Evolutionary conservation across 1,140 invertebrate genomes (phyloP).

Genomic region (Hylaeus anthracinus): DNA sequence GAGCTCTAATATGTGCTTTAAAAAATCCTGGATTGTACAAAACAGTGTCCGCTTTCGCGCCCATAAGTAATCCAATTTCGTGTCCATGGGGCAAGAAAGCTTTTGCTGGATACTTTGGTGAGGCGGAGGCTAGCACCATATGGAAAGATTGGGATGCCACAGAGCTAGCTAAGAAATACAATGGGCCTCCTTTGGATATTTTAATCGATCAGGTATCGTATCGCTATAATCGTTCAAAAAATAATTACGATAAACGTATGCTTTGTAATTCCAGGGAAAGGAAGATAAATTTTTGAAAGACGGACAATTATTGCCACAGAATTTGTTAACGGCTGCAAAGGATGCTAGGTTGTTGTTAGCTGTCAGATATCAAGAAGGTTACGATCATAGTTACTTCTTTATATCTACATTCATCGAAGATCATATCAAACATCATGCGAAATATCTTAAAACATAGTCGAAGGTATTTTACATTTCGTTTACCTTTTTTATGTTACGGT

Average conservation of each 20-base stretch:
- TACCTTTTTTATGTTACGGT: not conserved
- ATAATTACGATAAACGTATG: slow-evolving; percentile 18
- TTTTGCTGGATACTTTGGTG: slow-evolving; percentile 93
- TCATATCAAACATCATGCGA: slow-evolving; percentile 94
- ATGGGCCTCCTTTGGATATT: slow-evolving; percentile 91
- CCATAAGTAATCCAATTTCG: slow-evolving; percentile 94
- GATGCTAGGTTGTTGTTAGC: slow-evolving; percentile 87
- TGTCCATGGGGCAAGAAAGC: slow-evolving; percentile 95
- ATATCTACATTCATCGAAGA: slow-evolving; percentile 96
- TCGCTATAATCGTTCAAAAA: not conserved
- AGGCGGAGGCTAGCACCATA: slow-evolving; percentile 80
- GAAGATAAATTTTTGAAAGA: slow-evolving; percentile 91
- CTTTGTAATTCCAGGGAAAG: slow-evolving; percentile 84
- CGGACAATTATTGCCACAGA: slow-evolving; percentile 92
- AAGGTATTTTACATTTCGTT: not conserved
- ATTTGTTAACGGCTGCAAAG: slow-evolving; percentile 88
- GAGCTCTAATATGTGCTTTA: slow-evolving; percentile 94
- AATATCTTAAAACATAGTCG: slow-evolving; percentile 83
- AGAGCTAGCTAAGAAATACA: slow-evolving; percentile 90
- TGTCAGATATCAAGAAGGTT: slow-evolving; percentile 91
- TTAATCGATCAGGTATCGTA: slow-evolving; percentile 92
- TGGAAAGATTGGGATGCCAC: slow-evolving; percentile 96
- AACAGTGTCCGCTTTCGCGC: slow-evolving; percentile 97
- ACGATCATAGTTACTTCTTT: slow-evolving; percentile 98
- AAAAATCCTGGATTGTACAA: slow-evolving; percentile 95